Evolutionary conservation across 2,797 vertebrate genomes (phyloP), one percentile per base, ranked within the genome.

Genomic region (Pteronotus mesoamericanus): DNA sequence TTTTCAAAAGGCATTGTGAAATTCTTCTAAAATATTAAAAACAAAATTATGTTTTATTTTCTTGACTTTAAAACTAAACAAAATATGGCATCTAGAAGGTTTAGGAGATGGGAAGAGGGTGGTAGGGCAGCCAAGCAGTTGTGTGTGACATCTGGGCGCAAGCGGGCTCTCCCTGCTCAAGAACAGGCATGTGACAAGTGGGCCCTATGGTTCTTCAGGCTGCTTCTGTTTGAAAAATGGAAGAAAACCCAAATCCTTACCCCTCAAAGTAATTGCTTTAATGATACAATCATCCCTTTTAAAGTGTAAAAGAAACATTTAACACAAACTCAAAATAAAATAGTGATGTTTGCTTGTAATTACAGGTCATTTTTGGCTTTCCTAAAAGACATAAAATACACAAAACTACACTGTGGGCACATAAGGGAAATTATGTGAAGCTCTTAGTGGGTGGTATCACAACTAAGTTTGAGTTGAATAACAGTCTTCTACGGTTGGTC

Each of bases 281-380:
- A 74, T 37, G 84, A 72, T 80, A 78, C 34, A 92, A 37, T 44
- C 24, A 74, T 90, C 75, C 66, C 86, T 94, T 92, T 86, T 61
- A 90, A 96, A 89, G 57, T 77, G 37, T 82, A 92, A 91, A 85
- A 94, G 72, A 64, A 90, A 87, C 64, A 86, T 78, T 94, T 85
- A 91, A 88, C 88, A 69, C 37, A 88, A 92, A 75, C 71, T 88
- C 34, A 85, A 71, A 88, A 42, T 89, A 89, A 93, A 91, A 80
- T 82, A 82, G 24, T 22, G 8, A 78, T 71, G n/a, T 59, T 94
- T 80, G 32, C 87, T 89, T 85, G 18, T 88, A 95, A 95, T 95
- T 85, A 87, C 5, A 87, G 77, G 55, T 92, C 72, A 61, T 21
- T 85, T 93, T 85, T 92, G 92, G 85, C 39, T 94, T 74, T 93